These are phyloP conservation scores for Aphidius colemani DNA, from an alignment of 2,888 invertebrate genomes.

Conservation along the genomic window DNA sequence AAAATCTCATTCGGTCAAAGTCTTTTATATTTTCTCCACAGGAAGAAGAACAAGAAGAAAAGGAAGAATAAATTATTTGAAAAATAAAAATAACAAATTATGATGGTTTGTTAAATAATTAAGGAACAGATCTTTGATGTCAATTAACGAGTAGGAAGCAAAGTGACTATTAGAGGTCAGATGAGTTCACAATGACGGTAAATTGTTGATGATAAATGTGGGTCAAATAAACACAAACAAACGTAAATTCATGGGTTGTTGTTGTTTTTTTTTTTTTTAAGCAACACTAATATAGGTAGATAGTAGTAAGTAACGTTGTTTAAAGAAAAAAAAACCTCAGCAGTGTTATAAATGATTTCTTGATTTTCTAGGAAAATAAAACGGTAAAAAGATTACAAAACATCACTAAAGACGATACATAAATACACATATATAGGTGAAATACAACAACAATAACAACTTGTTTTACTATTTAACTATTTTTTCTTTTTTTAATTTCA, in stretches of 20 bases:
- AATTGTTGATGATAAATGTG: constrained; percentile 16
- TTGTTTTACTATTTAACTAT: not conserved
- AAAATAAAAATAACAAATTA: not conserved
- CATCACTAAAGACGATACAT: not conserved
- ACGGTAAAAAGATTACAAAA: constrained; percentile 28
- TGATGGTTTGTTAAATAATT: not conserved
- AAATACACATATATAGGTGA: no score
- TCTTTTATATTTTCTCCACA: no score
- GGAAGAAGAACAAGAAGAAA: no score
- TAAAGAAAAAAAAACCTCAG: not conserved
- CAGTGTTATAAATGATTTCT: constrained; percentile 3
- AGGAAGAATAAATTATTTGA: no score
- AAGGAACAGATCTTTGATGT: no score
- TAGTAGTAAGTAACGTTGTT: no score
- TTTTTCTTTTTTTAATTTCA: constrained; percentile 1
- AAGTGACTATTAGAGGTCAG: constrained; percentile 10
- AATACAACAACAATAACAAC: no score
- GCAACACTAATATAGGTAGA: no score
- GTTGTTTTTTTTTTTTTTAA: no score
- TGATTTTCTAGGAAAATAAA: constrained; percentile 22
- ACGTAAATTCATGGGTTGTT: not conserved
- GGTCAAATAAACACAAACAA: constrained; percentile 17
- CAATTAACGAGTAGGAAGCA: no score
- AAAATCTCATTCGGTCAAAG: no score
- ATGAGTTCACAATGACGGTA: constrained; percentile 7